phyloP scores from a whole-genome alignment of 2,888 invertebrate genomes.

The Drosophila fungiperda region DNA sequence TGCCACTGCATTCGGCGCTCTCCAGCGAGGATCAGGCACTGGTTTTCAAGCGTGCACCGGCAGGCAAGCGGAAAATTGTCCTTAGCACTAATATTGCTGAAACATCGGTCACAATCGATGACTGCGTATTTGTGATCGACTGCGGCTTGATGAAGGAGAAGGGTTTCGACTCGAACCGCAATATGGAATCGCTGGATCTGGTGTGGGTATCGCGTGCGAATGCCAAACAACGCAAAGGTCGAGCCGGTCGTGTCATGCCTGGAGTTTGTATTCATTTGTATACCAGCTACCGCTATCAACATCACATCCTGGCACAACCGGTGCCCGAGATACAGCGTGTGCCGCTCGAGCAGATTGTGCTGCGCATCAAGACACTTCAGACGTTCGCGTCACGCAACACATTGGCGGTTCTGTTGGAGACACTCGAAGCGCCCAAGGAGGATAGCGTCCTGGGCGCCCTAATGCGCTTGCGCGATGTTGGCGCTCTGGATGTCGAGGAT shows the following conservation, averaged over 20 bases:
- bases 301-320: constrained; percentile 90
- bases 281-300: constrained; percentile 89
- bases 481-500: constrained; percentile 91
- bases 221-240: constrained; percentile 94
- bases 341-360: constrained; percentile 92
- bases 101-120: constrained; percentile 97
- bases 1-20: constrained; percentile 94
- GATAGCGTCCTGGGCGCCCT: constrained; percentile 90
- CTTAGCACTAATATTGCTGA: constrained; percentile 97
- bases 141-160: constrained; percentile 97
- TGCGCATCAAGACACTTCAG: constrained; percentile 90
- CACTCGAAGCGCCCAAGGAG: constrained; percentile 90
- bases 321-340: constrained; percentile 96
- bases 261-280: constrained; percentile 94
- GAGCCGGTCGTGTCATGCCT: constrained; percentile 95
- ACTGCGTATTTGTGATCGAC: constrained; percentile 97
- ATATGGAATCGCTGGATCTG: constrained; percentile 94
- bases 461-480: constrained; percentile 90
- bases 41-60: constrained; percentile 89
- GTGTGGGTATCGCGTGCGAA: constrained; percentile 97
- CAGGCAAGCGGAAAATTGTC: constrained; percentile 93
- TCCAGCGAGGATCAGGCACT: constrained; percentile 93
- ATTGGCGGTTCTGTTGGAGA: constrained; percentile 85
- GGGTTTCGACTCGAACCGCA: constrained; percentile 88
- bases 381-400: constrained; percentile 80